A percentile compares a stretch with the other conserved stretches of the same genome.
phyloP scores from a whole-genome alignment of 1,140 invertebrate genomes.

The Trialeurodes vaporariorum region DNA sequence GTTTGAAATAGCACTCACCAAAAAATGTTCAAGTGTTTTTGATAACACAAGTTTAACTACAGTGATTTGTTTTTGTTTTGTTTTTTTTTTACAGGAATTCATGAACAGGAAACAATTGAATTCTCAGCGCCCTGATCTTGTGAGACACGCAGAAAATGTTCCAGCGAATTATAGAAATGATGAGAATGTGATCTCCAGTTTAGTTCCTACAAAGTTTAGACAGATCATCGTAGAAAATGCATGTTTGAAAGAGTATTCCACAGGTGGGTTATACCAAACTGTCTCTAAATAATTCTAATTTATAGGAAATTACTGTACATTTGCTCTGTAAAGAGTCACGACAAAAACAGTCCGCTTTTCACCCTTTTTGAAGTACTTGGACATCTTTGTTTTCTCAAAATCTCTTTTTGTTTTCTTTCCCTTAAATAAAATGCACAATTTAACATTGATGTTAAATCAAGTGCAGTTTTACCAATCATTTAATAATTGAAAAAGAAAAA shows the following conservation, averaged over 20 bases:
- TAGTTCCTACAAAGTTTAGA: conserved; percentile 47
- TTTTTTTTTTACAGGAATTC: conserved; percentile 8
- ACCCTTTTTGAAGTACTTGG: too few relatives aligned
- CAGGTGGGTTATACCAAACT: conserved; percentile 36
- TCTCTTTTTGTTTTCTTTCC: too few relatives aligned
- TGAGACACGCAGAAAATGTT: conserved; percentile 38
- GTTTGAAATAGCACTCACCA: too few relatives aligned
- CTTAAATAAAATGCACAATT: too few relatives aligned
- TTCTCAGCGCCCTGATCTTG: conserved; percentile 53
- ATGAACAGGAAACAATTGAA: conserved; percentile 43
- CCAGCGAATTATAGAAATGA: conserved; percentile 55
- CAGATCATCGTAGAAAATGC: conserved; percentile 58
- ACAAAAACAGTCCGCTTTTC: too few relatives aligned
- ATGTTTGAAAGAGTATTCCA: conserved; percentile 56
- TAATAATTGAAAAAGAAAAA: neutral
- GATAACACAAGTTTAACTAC: too few relatives aligned
- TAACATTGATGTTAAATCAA: too few relatives aligned
- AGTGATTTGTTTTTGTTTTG: conserved; percentile 24
- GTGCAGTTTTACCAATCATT: neutral
- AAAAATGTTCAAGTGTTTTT: too few relatives aligned
- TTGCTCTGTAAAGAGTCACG: too few relatives aligned
- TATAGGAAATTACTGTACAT: too few relatives aligned
- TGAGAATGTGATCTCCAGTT: conserved; percentile 62
- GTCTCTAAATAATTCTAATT: conserved; percentile 2
- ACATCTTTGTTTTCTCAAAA: too few relatives aligned